These are phyloP conservation scores for Melanotaenia maccullochi DNA, from an alignment of 2,797 vertebrate species.

Conservation along the genomic window DNA sequence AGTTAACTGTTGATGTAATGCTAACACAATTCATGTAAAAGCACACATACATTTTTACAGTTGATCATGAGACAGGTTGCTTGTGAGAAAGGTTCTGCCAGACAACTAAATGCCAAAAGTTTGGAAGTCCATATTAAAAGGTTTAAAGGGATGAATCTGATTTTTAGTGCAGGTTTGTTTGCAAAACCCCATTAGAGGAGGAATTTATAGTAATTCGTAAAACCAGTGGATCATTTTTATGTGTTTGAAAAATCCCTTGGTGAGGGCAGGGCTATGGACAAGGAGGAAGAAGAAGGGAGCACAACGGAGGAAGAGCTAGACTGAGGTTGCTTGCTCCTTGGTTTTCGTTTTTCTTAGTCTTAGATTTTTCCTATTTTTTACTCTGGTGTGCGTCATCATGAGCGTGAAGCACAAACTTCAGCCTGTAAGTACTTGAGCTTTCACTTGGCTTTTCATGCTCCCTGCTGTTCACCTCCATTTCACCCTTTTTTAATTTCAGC, in stretches of 20 bases:
- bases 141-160: background rate
- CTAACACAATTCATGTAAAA: conserved; percentile 1
- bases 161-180: background rate
- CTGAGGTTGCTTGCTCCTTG: conserved; percentile 33
- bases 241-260: conserved; percentile 26
- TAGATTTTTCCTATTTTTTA: conserved; percentile 54
- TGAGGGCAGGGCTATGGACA: conserved; percentile 58
- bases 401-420: conserved; percentile 84
- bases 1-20: conserved; percentile 5
- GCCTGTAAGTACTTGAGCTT: conserved; percentile 78
- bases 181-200: background rate
- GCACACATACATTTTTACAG: conserved; percentile 4
- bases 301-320: conserved; percentile 40
- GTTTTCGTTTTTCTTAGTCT: conserved; percentile 22
- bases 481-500: conserved; percentile 10
- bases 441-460: conserved; percentile 23
- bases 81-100: background rate
- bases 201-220: background rate
- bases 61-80: background rate
- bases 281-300: conserved; percentile 42
- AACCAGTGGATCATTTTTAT: conserved; percentile 9
- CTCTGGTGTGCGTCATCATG: conserved; percentile 72
- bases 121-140: background rate
- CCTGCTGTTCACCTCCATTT: conserved; percentile 11
- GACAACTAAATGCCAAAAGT: background rate